phyloP scores from a whole-genome alignment of 2,113 vertebrate species.

The Perca flavescens region DNA sequence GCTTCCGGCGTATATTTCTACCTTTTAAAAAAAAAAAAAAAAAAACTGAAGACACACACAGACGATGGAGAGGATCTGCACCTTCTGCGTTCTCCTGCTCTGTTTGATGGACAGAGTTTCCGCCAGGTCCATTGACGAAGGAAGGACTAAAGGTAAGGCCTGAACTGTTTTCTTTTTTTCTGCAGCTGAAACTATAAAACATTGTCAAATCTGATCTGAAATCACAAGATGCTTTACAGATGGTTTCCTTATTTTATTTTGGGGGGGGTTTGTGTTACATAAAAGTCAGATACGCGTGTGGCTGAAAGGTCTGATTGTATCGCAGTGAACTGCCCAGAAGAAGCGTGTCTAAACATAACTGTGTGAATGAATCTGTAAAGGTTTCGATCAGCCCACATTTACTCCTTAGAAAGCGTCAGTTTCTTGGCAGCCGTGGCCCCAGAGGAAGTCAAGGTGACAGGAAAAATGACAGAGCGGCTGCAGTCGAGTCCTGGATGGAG shows the following conservation, averaged over 20 bases:
- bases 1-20: slow-evolving; percentile 43
- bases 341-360: not conserved
- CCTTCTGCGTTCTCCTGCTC: slow-evolving; percentile 70
- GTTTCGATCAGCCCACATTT: slow-evolving; percentile 8
- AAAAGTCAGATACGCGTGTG: slow-evolving; percentile 3
- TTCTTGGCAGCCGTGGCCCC: slow-evolving; percentile 22
- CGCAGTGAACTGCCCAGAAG: not conserved
- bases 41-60: slow-evolving; percentile 22
- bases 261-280: not conserved
- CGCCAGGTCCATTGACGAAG: slow-evolving; percentile 45
- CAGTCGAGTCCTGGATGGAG: slow-evolving; percentile 41
- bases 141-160: slow-evolving; percentile 74
- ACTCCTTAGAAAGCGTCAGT: slow-evolving; percentile 24
- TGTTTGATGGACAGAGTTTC: slow-evolving; percentile 58
- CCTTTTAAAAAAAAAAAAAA: not conserved
- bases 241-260: not conserved
- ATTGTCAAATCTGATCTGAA: not conserved
- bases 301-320: not conserved
- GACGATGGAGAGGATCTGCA: slow-evolving; percentile 76
- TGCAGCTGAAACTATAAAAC: not conserved
- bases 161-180: not conserved
- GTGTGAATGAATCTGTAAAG: not conserved
- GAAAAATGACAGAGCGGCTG: slow-evolving; percentile 50
- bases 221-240: not conserved
- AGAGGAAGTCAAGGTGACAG: slow-evolving; percentile 56